Base-by-base conservation (phyloP, 1,140 invertebrate species). In the Cyphomyrmex costatus region DNA sequence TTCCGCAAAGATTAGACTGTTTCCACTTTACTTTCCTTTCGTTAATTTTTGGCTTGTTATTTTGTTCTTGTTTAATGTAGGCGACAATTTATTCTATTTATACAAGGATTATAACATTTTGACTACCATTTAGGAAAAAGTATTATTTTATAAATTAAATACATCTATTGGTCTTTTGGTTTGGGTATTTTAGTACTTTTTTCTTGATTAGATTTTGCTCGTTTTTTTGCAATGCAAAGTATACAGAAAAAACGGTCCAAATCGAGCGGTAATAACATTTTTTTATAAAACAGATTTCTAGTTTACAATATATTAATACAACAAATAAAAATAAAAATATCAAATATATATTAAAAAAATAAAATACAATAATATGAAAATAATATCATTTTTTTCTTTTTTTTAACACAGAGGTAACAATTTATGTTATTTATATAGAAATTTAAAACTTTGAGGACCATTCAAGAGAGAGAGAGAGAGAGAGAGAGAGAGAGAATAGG, bases 1-100 rank as follows among this genome's bases (percentile, higher is more conserved):
- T 76, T 76, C 16, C 73, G 73, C 53, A 16, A 76, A 7, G 30
- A 24, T 60, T 33, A 60, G 53, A 30, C 53, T 10, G n/a, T 3
- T 36, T 24, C 16, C 30, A 21, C 12, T 56, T 56, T 42, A 76
- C 16, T 60, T 58, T 76, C 6, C 46, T 71, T 49, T 7, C 19
- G 21, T 12, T 65, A 33, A 33, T 65, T 0, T 5, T n/a, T 33
- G 4, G 30, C 6, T 8, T 30, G 24, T 24, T n/a, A 19, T 27
- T 19, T 19, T 49, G 4, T 49, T 24, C 12, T 24, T 49, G n/a
- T 49, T 49, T 49, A 30, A 30, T 30, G 0, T 12, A 58, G 24
- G 24, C 58, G 21, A 7, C 1, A 30, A 10, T 30, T 61, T 6
- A 7, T 30, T 1, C 5, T 27, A 61, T 30, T 16, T 61, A 12